Percentiles rank a stretch among this genome's conserved stretches.
Evolutionary conservation across 2,888 invertebrate genomes (phyloP).

Genomic region (Polydrusus cervinus): DNA sequence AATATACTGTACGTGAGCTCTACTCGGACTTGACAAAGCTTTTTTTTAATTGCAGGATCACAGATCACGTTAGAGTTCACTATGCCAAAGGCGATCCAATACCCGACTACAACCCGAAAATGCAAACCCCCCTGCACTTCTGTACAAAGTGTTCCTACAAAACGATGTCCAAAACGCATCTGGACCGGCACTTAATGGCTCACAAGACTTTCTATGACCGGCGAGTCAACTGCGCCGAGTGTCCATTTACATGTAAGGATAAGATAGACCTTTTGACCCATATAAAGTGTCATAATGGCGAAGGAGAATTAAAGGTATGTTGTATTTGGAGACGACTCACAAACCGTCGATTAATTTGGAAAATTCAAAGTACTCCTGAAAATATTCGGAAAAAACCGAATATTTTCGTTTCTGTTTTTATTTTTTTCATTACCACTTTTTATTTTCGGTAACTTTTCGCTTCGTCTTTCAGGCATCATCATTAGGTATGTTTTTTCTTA

Average conservation of each 20-base stretch:
- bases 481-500: too few species aligned
- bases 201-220: neutral
- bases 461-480: too few species aligned
- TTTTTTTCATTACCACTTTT: too few species aligned
- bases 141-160: constrained; percentile 7
- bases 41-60: constrained; percentile 9
- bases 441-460: too few species aligned
- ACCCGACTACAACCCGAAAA: neutral
- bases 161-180: neutral
- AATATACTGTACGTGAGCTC: too few species aligned
- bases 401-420: too few species aligned
- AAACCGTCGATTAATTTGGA: too few species aligned
- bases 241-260: constrained; percentile 11
- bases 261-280: neutral
- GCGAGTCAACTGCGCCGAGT: neutral
- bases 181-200: neutral
- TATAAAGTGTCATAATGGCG: constrained; percentile 8
- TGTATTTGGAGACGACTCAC: neutral
- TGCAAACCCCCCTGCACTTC: neutral
- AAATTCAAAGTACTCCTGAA: too few species aligned
- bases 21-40: too few species aligned
- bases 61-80: neutral
- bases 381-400: too few species aligned
- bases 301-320: constrained; percentile 9
- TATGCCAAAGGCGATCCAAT: neutral